These are phyloP conservation scores for Zaprionus gabonicus DNA, from an alignment of 1,140 invertebrate species.

Conservation along the genomic window DNA sequence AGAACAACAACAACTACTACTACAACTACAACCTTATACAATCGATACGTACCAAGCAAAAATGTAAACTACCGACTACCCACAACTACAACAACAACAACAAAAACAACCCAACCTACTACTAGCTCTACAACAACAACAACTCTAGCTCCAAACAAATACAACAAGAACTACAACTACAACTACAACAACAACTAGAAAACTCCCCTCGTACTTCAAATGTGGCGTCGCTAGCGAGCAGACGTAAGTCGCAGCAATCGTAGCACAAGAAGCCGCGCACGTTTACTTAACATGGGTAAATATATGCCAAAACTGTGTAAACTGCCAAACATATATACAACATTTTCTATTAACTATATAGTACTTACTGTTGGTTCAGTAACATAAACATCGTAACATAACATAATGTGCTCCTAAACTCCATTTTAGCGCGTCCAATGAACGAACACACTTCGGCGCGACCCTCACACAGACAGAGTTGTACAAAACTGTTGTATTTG, in stretches of 20 bases:
- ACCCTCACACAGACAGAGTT: neutral
- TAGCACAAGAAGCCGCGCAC: slow-evolving; percentile 75
- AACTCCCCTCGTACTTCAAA: slow-evolving; percentile 40
- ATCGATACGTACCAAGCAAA: slow-evolving; percentile 35
- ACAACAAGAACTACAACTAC: slow-evolving; percentile 54
- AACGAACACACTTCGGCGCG: neutral
- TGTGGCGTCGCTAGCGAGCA: slow-evolving; percentile 45
- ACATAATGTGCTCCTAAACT: slow-evolving; percentile 45
- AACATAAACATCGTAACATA: slow-evolving; percentile 15
- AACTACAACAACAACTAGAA: slow-evolving; percentile 50
- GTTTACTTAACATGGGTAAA: slow-evolving; percentile 83
- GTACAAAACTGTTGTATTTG: slow-evolving; percentile 30
- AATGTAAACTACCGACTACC: slow-evolving; percentile 39
- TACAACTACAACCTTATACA: slow-evolving; percentile 29
- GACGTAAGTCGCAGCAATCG: slow-evolving; percentile 53
- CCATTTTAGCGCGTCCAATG: slow-evolving; percentile 50
- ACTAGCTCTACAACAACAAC: slow-evolving; percentile 53
- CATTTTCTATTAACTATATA: slow-evolving; percentile 8
- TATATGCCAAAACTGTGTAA: slow-evolving; percentile 60
- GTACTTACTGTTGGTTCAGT: slow-evolving; percentile 38
- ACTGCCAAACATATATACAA: slow-evolving; percentile 7
- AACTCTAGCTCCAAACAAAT: slow-evolving; percentile 40
- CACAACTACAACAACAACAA: slow-evolving; percentile 18
- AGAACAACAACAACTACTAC: slow-evolving; percentile 13
- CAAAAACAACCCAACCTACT: slow-evolving; percentile 35